Percentiles rank a stretch among this genome's conserved stretches.
Evolutionary conservation across 2,888 invertebrate species (phyloP).

Genomic region (Lydus trimaculatus): DNA sequence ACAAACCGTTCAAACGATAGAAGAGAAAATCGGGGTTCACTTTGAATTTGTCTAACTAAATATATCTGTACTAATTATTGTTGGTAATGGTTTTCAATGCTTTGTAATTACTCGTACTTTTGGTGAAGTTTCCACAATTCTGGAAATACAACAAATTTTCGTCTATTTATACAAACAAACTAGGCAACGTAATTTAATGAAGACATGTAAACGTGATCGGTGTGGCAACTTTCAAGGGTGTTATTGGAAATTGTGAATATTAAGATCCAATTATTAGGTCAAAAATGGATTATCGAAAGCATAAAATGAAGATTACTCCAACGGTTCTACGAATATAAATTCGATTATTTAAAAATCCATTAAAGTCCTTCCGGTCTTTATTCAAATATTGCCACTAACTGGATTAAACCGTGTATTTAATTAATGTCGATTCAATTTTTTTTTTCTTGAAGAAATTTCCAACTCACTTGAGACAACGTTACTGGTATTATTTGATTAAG

Average conservation of each 20-base stretch:
- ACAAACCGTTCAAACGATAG: conserved; percentile 20
- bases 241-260: background rate
- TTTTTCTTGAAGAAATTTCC: background rate
- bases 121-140: background rate
- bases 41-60: conserved; percentile 10
- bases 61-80: conserved; percentile 21
- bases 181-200: background rate
- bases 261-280: background rate
- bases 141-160: background rate
- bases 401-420: background rate
- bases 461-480: background rate
- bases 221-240: background rate
- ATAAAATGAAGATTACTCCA: background rate
- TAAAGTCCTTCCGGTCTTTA: background rate
- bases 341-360: background rate
- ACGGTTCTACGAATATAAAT: background rate
- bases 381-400: background rate
- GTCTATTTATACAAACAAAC: background rate
- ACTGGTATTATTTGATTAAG: background rate
- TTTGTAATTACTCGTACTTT: background rate
- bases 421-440: background rate
- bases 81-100: conserved; percentile 5
- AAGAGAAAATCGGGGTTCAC: background rate
- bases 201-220: background rate
- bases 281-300: background rate